Evolutionary conservation across 2,888 invertebrate genomes (phyloP), one percentile per base, ranked within the genome.

Genomic region (Acleris laterana): DNA sequence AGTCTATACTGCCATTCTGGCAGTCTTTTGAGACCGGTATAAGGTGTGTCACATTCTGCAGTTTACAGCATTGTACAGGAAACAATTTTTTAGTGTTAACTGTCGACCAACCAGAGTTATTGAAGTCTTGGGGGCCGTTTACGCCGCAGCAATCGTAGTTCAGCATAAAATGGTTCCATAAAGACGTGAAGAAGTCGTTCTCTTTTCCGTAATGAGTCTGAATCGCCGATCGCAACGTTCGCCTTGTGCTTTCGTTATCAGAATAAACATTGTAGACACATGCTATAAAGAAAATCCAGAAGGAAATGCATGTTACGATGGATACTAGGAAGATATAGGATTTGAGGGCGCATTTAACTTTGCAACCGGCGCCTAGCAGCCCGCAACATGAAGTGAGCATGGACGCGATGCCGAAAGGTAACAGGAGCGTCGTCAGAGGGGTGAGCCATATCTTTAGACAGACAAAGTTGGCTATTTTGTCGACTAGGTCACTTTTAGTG

Each of bases 351-450:
- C 90, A 91, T 78, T 88, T 87, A 13, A 87, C 60, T 71, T 78
- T 85, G 69, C 90, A 92, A 0, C 89, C 89, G 0, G 92, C 89
- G 2, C 90, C 90, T 1, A 91, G 70, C 0, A 92, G 79, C 0
- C 93, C 93, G 65, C 90, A 93, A 60, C 90, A 90, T 0, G 92
- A 88, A 0, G 90, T 89, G 53, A 88, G 58, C 80, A 89, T 87
- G 0, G 84, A 78, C 0, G 90, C 20, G 0, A 77, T 48, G 1
- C 85, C 76, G 46, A 90, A 63, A 0, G 87, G 84, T 42, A 89
- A 83, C 0, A 92, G 70, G 9, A 92, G 72, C 1, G 86, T 72
- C 0, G 88, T 87, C 60, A 93, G 68, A 0, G 91, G 89, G 0
- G 86, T 88, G 0, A 84, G 53, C 85, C 90, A 87, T 1, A 93